Base-by-base conservation (phyloP, 2,888 invertebrate genomes). In the Diadegma fenestrale region DNA sequence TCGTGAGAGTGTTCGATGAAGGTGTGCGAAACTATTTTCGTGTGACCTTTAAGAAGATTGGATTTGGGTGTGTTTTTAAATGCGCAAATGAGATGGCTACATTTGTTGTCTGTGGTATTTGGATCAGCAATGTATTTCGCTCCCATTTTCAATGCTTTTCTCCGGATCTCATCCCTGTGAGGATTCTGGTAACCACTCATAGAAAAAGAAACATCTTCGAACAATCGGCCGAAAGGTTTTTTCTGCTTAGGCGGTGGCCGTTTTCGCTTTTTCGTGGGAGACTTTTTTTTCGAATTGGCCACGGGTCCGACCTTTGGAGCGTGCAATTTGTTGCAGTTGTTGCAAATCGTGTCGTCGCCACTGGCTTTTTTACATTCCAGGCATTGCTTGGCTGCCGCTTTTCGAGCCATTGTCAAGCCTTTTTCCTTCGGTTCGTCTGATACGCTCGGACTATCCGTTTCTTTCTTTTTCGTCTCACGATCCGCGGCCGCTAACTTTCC, bases 131-230 rank as follows among this genome's bases (percentile, higher is more conserved):
- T 87, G 63, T 94, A 94, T 75, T 83, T 91, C 0, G 91, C 94
- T 6, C 94, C 94, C 94, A 94, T 94, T 85, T 89, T 85, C 12
- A 94, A 64, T 8, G 93, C 94, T 78, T 94, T 93, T 64, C 86
- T 88, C 22, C 94, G 89, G 22, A 94, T 92, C 22, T 92, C 89
- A 79, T 93, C 93, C 71, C 94, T 91, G 73, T 93, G 90, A 4
- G 94, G 94, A 91, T 94, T 94, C 1, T 92, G 90, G 19, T 93
- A 94, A 4, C 94, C 94, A 84, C 94, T 94, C 4, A 94, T 88
- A 1, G 93, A 89, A 88, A 94, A 93, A 3, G 80, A 88, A 12
- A 93, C 78, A 51, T 88, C 91, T 7, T 90, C 90, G 58, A 93
- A 89, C 6, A 94, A 87, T 82, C 92, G 89, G 14, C 68, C 82